Base-by-base conservation (phyloP, 2,888 invertebrate genomes). In the Acrocera orbiculus region DNA sequence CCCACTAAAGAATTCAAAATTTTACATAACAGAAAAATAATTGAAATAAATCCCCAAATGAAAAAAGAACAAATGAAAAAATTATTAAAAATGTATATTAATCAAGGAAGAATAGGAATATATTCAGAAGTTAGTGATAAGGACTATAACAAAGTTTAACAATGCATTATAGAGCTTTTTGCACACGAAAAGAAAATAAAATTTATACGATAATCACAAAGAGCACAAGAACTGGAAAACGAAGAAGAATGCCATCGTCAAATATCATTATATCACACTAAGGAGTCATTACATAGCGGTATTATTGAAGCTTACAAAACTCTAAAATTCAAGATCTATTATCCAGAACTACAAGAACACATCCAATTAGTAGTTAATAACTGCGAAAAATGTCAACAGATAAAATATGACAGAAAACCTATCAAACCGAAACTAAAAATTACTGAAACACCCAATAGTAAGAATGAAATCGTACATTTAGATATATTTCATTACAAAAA, bases 201-300 rank as follows among this genome's bases (percentile, higher is more conserved):
- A 16, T 34, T 39, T 22, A 27, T 30, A 22, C 36, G 24, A 35
- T 19, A 10, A n/a, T 28, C 36, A 16, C 16, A 24, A 23, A 32
- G 36, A 26, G 36, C 33, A 16, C 10, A 23, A 19, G 39, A 42
- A 27, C 27, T 40, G 14, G 5, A 27, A 24, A 39, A 16, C 10
- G 39, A 38, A 34, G 37, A 38, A 24, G 35, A 40, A 16, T 29
- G 26, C 19, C 35, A 37, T n/a, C 36, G 34, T 11, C 38, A 41
- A 32, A 20, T 39, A 19, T 37, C 39, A 2, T 7, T 40, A n/a
- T 40, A 39, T 29, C 43, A 42, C 30, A 38, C 30, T 8, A 39
- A 32, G 24, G 38, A 42, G 26, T 37, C 41, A 3, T 34, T 42
- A 32, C 42, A 41, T 25, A 37, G 40, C 17, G 37, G 40, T 24